Evolutionary conservation across 2,888 invertebrate species (phyloP).

Genomic region (Nomada goodeniana): DNA sequence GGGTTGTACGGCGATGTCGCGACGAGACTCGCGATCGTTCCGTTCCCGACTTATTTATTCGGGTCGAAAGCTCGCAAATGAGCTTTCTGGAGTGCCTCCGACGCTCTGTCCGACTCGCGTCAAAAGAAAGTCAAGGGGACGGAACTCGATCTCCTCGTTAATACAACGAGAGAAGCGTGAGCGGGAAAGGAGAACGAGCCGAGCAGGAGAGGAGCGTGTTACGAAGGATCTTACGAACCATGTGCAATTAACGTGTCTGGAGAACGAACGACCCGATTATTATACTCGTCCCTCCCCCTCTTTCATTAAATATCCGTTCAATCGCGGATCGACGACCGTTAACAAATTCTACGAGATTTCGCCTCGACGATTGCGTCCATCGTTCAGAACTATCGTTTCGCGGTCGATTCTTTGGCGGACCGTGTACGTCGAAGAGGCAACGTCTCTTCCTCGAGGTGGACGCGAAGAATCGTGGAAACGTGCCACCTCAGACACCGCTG

Average conservation of each 20-base stretch:
- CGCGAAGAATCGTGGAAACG: neutral
- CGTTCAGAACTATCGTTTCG: too few relatives aligned
- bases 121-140: conserved; percentile 47
- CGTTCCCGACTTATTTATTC: conserved; percentile 55
- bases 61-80: conserved; percentile 58
- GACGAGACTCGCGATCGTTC: conserved; percentile 32
- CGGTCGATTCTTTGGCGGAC: too few relatives aligned
- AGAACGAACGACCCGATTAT: neutral
- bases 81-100: conserved; percentile 47
- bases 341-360: neutral
- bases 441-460: too few relatives aligned
- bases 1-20: neutral
- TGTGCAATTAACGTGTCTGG: conserved; percentile 8
- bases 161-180: conserved; percentile 38
- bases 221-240: neutral
- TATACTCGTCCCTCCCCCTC: neutral
- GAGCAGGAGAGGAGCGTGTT: neutral
- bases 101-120: conserved; percentile 32
- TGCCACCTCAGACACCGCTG: neutral
- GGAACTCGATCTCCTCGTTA: conserved; percentile 51
- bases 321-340: too few relatives aligned
- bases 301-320: neutral
- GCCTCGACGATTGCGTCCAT: too few relatives aligned
- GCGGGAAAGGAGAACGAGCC: conserved; percentile 3
- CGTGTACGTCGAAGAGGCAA: too few relatives aligned